These are phyloP conservation scores for Aphelinus atriplicis DNA, from an alignment of 1,140 invertebrate genomes.

Conservation along the genomic window DNA sequence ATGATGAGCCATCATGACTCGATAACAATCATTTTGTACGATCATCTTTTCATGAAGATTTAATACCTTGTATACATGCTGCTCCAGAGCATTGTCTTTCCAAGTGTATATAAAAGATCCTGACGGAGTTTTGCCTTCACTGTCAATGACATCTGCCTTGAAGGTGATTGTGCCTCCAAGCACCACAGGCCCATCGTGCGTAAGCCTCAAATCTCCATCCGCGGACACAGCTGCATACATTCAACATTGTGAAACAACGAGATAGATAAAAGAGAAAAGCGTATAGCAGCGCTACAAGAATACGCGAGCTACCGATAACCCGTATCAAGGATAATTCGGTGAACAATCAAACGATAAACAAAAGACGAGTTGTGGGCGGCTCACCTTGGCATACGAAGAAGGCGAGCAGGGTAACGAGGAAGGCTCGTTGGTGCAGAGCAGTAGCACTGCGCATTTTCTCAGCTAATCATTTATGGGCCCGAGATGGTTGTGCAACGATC, in stretches of 20 bases:
- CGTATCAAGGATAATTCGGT: too few relatives aligned
- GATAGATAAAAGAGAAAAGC: too few relatives aligned
- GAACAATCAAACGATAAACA: too few relatives aligned
- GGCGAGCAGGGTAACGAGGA: conserved; percentile 10
- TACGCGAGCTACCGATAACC: too few relatives aligned
- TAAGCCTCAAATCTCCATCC: conserved; percentile 57
- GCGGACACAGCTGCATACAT: conserved; percentile 46
- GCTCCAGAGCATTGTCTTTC: conserved; percentile 69
- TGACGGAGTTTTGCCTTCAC: conserved; percentile 55
- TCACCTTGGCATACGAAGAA: conserved; percentile 23
- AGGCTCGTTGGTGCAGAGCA: conserved; percentile 16
- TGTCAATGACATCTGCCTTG: conserved; percentile 67
- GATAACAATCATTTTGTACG: neutral
- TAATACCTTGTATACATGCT: conserved; percentile 65
- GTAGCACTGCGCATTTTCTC: conserved; percentile 32
- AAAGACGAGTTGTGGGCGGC: too few relatives aligned
- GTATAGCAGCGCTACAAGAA: too few relatives aligned
- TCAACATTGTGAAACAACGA: conserved; percentile 15
- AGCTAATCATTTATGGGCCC: conserved; percentile 34
- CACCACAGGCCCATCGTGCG: conserved; percentile 72
- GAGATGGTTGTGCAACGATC: too few relatives aligned
- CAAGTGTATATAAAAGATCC: conserved; percentile 65
- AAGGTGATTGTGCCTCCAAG: conserved; percentile 74
- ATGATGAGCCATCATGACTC: neutral
- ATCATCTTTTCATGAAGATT: too few relatives aligned